phyloP scores from a whole-genome alignment of 2,113 vertebrate species.

The Sula dactylatra region DNA sequence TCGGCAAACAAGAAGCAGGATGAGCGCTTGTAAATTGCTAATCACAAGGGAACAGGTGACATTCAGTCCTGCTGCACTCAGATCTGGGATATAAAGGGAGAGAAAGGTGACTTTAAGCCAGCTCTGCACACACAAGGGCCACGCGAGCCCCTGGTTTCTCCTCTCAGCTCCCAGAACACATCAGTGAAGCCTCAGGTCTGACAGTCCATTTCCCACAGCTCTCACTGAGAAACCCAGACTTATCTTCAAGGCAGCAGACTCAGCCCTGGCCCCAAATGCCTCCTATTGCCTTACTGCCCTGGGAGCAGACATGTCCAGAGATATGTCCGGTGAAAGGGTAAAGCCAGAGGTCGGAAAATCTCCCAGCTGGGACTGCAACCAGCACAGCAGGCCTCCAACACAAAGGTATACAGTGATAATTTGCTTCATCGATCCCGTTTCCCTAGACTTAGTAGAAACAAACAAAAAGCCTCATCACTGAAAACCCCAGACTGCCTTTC shows the following conservation, averaged over 20 bases:
- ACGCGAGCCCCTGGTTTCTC: background rate
- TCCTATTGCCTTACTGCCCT: background rate
- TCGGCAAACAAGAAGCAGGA: conserved; percentile 46
- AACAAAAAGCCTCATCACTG: background rate
- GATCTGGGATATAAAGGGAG: background rate
- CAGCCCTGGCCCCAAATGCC: background rate
- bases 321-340: background rate
- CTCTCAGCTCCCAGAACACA: background rate
- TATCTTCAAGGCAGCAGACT: background rate
- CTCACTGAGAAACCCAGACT: background rate
- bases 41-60: conserved; percentile 48
- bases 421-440: background rate
- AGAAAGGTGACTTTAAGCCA: conserved; percentile 1
- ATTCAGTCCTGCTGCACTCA: conserved; percentile 37
- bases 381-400: background rate
- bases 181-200: background rate
- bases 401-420: background rate
- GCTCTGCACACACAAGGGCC: background rate
- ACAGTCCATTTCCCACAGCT: background rate
- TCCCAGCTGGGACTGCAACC: background rate
- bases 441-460: background rate
- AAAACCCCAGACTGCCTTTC: background rate
- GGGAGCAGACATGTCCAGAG: background rate
- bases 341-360: background rate
- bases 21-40: conserved; percentile 7